Conservation (phyloP, 2,113 vertebrate genomes). For the Axis porcinus region DNA sequence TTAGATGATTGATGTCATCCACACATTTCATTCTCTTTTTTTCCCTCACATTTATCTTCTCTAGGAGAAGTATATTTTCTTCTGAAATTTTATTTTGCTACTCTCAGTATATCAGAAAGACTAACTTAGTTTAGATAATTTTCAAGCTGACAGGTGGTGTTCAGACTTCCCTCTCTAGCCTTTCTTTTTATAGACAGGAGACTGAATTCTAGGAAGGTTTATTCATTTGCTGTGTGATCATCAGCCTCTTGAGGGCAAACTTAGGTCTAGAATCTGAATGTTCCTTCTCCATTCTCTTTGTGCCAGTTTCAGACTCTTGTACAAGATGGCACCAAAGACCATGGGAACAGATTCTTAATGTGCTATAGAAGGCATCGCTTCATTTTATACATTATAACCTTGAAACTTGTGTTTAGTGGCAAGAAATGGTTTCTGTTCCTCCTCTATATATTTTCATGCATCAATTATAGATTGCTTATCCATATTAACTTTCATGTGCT, state of each 20-base stretch:
- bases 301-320: neutral
- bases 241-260: neutral
- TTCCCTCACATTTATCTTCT: constrained; percentile 20
- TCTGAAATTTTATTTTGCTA: constrained; percentile 25
- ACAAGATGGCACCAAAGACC: constrained; percentile 19
- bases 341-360: constrained; percentile 65
- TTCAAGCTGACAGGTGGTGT: neutral
- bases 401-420: constrained; percentile 62
- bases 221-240: neutral
- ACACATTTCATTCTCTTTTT: neutral
- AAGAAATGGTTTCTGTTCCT: constrained; percentile 55
- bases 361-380: constrained; percentile 33
- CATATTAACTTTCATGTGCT: constrained; percentile 81
- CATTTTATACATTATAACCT: constrained; percentile 49
- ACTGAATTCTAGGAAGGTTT: neutral
- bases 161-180: neutral
- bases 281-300: neutral
- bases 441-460: constrained; percentile 67
- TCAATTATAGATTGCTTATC: constrained; percentile 78
- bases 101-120: neutral
- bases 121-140: neutral
- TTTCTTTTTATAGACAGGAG: neutral
- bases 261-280: neutral
- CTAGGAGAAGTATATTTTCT: neutral
- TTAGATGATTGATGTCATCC: neutral